Conservation (phyloP, 53 echinoderm and acorn worm species). For the Holothuria leucospilota region DNA sequence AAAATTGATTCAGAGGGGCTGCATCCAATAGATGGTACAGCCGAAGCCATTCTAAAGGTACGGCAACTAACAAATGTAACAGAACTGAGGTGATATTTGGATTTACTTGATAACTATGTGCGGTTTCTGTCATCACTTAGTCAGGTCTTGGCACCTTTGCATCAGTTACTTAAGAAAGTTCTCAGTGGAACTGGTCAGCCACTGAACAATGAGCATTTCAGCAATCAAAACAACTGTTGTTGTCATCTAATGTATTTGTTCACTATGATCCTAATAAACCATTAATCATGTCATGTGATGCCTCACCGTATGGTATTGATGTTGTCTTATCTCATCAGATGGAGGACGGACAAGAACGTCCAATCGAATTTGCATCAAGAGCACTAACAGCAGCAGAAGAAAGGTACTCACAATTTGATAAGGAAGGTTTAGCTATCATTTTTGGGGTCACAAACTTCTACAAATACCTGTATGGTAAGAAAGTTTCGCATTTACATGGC, state of each 20-base stretch:
- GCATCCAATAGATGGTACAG: slow-evolving; percentile 55
- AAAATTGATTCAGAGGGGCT: slow-evolving; percentile 52
- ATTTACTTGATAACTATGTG: slow-evolving; percentile 66
- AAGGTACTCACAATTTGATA: slow-evolving; percentile 53
- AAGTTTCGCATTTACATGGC: slow-evolving; percentile 42
- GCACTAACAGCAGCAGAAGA: slow-evolving; percentile 14
- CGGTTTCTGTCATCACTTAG: no score
- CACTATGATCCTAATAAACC: slow-evolving; percentile 49
- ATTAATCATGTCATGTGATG: slow-evolving; percentile 54
- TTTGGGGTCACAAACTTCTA: slow-evolving; percentile 62
- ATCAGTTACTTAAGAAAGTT: slow-evolving; percentile 44
- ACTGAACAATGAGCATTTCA: slow-evolving; percentile 54
- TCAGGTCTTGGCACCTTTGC: slow-evolving; percentile 47
- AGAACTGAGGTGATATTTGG: no score
- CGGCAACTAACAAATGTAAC: no score
- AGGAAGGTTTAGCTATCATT: slow-evolving; percentile 61
- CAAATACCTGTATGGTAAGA: slow-evolving; percentile 50
- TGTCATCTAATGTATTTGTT: slow-evolving; percentile 40
- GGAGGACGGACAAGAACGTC: slow-evolving; percentile 45
- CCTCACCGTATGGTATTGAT: slow-evolving; percentile 67
- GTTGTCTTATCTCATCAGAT: slow-evolving; percentile 62
- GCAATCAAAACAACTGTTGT: slow-evolving; percentile 56
- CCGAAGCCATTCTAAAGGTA: no score
- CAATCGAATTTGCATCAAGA: slow-evolving; percentile 19
- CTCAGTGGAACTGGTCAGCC: slow-evolving; percentile 59